These are phyloP conservation scores for Peromyscus attwateri DNA, from an alignment of 2,797 vertebrate genomes.

Conservation along the genomic window DNA sequence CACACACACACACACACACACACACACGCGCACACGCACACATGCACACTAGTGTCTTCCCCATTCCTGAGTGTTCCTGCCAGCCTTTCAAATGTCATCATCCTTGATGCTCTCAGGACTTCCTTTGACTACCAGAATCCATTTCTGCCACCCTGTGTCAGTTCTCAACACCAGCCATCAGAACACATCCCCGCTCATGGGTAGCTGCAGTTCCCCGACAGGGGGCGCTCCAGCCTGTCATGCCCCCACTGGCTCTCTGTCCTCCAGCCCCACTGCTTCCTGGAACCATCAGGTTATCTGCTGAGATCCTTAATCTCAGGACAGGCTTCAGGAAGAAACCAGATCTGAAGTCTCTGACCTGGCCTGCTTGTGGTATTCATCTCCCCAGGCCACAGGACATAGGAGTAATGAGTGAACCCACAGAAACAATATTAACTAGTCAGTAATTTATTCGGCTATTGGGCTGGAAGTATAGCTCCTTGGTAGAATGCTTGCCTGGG, in stretches of 20 bases:
- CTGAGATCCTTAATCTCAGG: not conserved
- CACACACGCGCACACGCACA: not conserved
- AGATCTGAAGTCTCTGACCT: not conserved
- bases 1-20: not conserved
- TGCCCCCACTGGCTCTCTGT: not conserved
- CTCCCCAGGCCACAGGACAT: not conserved
- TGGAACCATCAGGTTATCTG: not conserved
- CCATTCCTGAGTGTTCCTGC: not conserved
- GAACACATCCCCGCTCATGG: not conserved
- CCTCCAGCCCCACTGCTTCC: not conserved
- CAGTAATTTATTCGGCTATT: not conserved
- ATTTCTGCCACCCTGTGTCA: not conserved
- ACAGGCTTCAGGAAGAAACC: not conserved
- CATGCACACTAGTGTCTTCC: not conserved
- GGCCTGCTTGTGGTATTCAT: not conserved
- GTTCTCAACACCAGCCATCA: not conserved
- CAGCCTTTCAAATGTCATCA: not conserved
- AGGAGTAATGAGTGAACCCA: not conserved
- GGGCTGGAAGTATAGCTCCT: not conserved
- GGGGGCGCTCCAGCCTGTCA: rapidly evolving
- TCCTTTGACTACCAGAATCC: not conserved
- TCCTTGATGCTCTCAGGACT: not conserved
- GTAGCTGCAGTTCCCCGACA: not conserved
- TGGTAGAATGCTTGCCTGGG: not conserved
- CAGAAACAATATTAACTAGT: not conserved